phyloP scores from a whole-genome alignment of 2,888 invertebrate species.

The Lysandra coridon region DNA sequence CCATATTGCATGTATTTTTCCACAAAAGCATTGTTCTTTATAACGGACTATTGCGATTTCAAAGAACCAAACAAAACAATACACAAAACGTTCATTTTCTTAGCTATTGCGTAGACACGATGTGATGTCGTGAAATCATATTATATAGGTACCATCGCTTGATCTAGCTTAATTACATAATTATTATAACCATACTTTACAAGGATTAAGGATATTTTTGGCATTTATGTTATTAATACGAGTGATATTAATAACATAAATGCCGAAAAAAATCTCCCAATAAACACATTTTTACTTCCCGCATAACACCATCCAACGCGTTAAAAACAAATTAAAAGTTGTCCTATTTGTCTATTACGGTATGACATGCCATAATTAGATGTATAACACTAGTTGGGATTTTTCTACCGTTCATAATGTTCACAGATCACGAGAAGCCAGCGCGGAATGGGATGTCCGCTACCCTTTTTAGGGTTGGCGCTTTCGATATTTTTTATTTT shows the following conservation, averaged over 20 bases:
- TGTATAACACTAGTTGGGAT: conserved; percentile 18
- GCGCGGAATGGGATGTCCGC: conserved; percentile 38
- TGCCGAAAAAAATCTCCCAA: background rate
- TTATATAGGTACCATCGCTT: background rate
- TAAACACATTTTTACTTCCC: background rate
- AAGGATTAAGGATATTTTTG: no score
- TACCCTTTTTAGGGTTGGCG: conserved; percentile 20
- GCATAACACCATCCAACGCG: background rate
- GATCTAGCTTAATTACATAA: background rate
- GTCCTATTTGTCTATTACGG: conserved; percentile 2
- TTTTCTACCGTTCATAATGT: conserved; percentile 39
- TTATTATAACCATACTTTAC: background rate
- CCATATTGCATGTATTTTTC: conserved; percentile 38
- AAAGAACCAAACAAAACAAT: conserved; percentile 26
- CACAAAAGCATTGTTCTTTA: conserved; percentile 37
- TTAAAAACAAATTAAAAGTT: background rate
- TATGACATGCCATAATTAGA: conserved; percentile 4
- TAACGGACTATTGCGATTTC: conserved; percentile 32
- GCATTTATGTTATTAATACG: no score
- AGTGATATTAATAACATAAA: no score
- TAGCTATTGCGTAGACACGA: background rate
- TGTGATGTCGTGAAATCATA: background rate
- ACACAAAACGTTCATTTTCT: conserved; percentile 11
- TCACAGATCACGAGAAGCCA: conserved; percentile 41
- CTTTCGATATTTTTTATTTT: background rate